These are phyloP conservation scores for Pilophorus perplexus DNA, from an alignment of 2,888 invertebrate species.

Conservation along the genomic window DNA sequence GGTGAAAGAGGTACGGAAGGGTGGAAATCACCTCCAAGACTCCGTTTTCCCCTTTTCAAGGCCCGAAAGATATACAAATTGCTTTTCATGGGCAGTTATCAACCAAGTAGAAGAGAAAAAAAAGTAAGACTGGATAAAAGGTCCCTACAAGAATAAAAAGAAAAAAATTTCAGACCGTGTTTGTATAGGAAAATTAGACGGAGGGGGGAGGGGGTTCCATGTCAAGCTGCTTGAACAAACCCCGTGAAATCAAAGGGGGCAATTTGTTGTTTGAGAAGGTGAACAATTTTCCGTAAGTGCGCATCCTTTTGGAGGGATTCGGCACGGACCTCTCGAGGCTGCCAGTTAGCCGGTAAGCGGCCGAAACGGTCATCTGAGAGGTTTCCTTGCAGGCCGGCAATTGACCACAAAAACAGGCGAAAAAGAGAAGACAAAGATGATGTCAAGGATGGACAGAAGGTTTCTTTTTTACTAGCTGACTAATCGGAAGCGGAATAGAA, in stretches of 20 bases:
- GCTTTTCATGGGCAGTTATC: conserved; percentile 3
- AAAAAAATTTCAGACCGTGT: neutral
- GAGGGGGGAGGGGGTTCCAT: neutral
- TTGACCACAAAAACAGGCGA: no score
- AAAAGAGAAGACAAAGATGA: no score
- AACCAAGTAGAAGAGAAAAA: neutral
- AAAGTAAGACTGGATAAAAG: neutral
- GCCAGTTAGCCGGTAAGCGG: no score
- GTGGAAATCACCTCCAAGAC: conserved; percentile 3
- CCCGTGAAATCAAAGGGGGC: conserved; percentile 13
- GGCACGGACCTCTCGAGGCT: neutral
- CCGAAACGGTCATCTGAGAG: no score
- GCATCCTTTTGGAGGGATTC: conserved; percentile 12
- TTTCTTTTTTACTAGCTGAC: no score
- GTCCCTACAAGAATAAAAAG: neutral
- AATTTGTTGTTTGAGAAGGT: conserved; percentile 10
- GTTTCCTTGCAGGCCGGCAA: no score
- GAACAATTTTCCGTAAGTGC: conserved; percentile 20
- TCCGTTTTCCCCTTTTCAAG: conserved; percentile 5
- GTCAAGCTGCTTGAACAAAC: conserved; percentile 14
- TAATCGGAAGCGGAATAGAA: no score
- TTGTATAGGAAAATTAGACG: conserved; percentile 17
- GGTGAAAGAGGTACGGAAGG: neutral
- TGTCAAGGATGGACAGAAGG: no score
- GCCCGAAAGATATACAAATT: conserved; percentile 14